A percentile compares a stretch with the other conserved stretches of the same genome.
Conservation (phyloP, 2,113 vertebrate species). For the Hirundichthys speculiger region DNA sequence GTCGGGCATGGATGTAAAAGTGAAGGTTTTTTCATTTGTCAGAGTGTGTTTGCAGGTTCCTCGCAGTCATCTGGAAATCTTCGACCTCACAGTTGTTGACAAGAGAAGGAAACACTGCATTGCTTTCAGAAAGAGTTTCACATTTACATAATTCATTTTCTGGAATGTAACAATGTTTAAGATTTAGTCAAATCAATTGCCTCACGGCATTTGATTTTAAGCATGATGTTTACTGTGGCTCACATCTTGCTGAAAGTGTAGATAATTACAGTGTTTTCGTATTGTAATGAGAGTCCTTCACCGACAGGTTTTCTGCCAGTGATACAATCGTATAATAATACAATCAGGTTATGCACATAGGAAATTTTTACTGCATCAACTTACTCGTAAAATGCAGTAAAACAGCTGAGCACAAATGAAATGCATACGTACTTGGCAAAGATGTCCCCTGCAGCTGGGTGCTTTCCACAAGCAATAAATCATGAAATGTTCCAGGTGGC, state of each 20-base stretch:
- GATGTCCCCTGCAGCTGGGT: constrained; percentile 13
- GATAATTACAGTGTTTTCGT: neutral
- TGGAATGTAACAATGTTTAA: too few species aligned
- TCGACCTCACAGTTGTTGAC: neutral
- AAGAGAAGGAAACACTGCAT: neutral
- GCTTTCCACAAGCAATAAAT: constrained; percentile 49
- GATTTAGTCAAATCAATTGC: too few species aligned
- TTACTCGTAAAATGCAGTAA: neutral
- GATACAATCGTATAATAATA: neutral
- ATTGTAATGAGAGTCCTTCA: neutral
- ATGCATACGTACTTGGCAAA: constrained; percentile 1
- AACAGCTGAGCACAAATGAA: constrained; percentile 5
- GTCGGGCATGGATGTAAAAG: constrained; percentile 20
- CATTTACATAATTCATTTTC: too few species aligned
- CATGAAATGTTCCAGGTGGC: neutral
- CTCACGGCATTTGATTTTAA: too few species aligned
- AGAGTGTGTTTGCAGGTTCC: constrained; percentile 17
- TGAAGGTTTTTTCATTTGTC: constrained; percentile 16
- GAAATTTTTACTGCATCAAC: neutral
- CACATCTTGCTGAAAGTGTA: too few species aligned
- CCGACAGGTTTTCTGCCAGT: neutral
- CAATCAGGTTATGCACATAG: neutral
- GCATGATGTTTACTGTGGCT: too few species aligned
- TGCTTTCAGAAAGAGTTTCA: neutral
- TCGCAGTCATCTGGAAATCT: constrained; percentile 20